Base-by-base conservation (phyloP, 1,140 invertebrate genomes). In the Drosophila azteca region DNA sequence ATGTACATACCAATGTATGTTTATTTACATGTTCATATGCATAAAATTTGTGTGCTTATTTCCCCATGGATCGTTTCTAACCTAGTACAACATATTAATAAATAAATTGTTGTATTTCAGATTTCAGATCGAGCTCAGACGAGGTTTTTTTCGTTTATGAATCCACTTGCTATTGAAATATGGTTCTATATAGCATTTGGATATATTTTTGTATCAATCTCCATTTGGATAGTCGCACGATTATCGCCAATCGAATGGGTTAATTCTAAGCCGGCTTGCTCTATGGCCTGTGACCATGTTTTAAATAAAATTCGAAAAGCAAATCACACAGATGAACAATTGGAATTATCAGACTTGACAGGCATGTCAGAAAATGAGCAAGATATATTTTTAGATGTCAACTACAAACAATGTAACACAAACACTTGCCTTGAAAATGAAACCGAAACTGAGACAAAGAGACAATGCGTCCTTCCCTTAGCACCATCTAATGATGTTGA, bases 211-310 rank as follows among this genome's bases (percentile, higher is more conserved):
- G 98, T 99, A 44, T 97, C 97, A 51, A 96, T 98, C 88, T 97
- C 97, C 9, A 93, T 99, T 49, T 99, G 98, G 93, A 96, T 99
- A 13, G 96, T 99, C 94, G 98, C 98, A 0, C 93, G 97, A 69
- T 97, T 99, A 92, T 98, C 97, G 4, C 98, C 98, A 17, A 98
- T 98, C 90, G 98, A 99, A 92, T 99, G 98, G 98, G 96, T 95
- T 81, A 62, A 73, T 31, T 76, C 76, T 1, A 90, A 84, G 39
- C 74, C 81, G 8, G 51, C 73, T 3, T 90, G 81, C 49, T 64
- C 79, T 7, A 80, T 72, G 77, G 82, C 82, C n/a, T 90, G 85
- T 51, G 85, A 85, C 22, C 85, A 89, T 68, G 68, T 89, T 43
- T 51, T 81, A 44, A 46, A 58, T n/a, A 53, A 85, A 58, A 84